Base-by-base conservation (phyloP, 2,888 invertebrate genomes). In the Callimorpha dominula region DNA sequence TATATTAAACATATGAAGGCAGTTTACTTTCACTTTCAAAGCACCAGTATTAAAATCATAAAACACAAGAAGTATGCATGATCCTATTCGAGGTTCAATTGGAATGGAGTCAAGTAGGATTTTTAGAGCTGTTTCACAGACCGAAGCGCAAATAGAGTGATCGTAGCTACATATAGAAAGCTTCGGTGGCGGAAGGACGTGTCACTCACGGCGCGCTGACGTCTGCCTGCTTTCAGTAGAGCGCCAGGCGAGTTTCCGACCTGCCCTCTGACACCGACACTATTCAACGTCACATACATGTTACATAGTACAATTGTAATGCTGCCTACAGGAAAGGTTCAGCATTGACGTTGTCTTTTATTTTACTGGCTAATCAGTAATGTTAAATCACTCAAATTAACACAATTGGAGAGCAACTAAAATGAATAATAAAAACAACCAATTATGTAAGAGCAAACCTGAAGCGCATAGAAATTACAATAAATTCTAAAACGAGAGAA, bases 141-240 rank as follows among this genome's bases (percentile, higher is more conserved):
- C 75, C 78, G 67, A 70, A 81, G 81, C 80, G 78, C 84, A 83
- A 86, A 87, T 89, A 89, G 60, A 60, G 86, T 86, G 82, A 82
- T 75, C 75, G 79, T 84, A 81, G 82, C 79, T 86, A 85, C 82
- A 85, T 89, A 88, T 31, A 88, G 88, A 89, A 88, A 86, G 90
- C 89, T n/a, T 89, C 82, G 88, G 84, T 81, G 85, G 88, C 94
- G 95, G 94, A 95, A 95, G 95, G 94, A 94, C 92, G 89, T 92
- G 93, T 93, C 95, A 93, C 91, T 93, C 92, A 89, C 88, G 88
- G 86, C 84, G 85, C 88, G 86, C 89, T 90, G 92, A 90, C 91
- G 92, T 87, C 91, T 90, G 93, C 86, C 88, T 91, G 93, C 93
- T 92, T 93, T 93, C 93, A 92, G 92, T 86, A 80, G 83, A 88